Percentiles rank a stretch among this genome's conserved stretches.
These are phyloP conservation scores for Ectobius pallidus DNA, from an alignment of 2,888 invertebrate genomes.

Conservation along the genomic window DNA sequence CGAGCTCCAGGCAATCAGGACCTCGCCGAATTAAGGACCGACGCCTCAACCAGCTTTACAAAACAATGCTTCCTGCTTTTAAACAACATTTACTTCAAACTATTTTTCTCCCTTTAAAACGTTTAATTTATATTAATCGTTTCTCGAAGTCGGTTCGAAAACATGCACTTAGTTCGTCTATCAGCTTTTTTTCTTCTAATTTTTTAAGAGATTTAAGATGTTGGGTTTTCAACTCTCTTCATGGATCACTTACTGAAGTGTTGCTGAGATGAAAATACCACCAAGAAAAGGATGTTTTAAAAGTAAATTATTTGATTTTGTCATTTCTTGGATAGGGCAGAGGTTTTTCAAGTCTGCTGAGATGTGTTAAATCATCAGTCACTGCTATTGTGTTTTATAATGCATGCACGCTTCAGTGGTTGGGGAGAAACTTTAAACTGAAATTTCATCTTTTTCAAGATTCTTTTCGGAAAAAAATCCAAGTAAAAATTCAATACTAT, in stretches of 20 bases:
- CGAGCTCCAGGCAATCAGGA: slow-evolving; percentile 20
- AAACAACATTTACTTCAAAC: not conserved
- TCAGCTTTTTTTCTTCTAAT: too few relatives aligned
- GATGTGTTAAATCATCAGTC: slow-evolving; percentile 21
- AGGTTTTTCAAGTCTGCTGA: slow-evolving; percentile 19
- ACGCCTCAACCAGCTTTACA: slow-evolving; percentile 16
- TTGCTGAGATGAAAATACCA: not conserved
- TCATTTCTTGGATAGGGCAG: slow-evolving; percentile 11
- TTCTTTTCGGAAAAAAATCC: too few relatives aligned
- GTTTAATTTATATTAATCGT: slow-evolving; percentile 26
- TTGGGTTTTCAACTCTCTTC: not conserved
- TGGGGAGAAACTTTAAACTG: too few relatives aligned
- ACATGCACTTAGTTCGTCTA: slow-evolving; percentile 7
- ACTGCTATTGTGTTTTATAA: too few relatives aligned
- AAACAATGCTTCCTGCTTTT: not conserved
- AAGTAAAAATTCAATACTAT: too few relatives aligned
- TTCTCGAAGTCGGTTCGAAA: slow-evolving; percentile 8
- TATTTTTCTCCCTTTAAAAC: not conserved
- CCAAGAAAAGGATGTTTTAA: not conserved
- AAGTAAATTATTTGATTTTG: slow-evolving; percentile 17
- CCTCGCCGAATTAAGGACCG: not conserved
- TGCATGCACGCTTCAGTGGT: too few relatives aligned
- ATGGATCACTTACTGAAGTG: not conserved
- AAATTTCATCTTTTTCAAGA: too few relatives aligned
- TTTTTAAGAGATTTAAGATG: not conserved